Evolutionary conservation across 2,888 invertebrate genomes (phyloP).

Genomic region (Proisotoma minuta): DNA sequence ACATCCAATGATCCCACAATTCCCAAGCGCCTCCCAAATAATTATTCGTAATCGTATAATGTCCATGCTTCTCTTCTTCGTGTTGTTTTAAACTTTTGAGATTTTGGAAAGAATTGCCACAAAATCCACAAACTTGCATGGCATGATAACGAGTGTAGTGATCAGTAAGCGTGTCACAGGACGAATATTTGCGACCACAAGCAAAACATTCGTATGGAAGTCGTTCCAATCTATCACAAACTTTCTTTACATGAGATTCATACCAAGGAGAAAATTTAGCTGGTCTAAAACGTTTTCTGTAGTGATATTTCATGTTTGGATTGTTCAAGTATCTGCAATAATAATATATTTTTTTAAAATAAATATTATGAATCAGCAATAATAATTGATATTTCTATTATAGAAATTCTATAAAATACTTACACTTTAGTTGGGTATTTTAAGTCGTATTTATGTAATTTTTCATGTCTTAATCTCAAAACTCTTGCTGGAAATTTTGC

Average conservation of each 20-base stretch:
- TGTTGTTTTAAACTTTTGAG: slow-evolving; percentile 20
- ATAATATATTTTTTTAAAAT: neutral
- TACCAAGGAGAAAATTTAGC: slow-evolving; percentile 35
- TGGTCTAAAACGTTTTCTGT: slow-evolving; percentile 35
- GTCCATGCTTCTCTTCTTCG: slow-evolving; percentile 29
- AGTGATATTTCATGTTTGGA: slow-evolving; percentile 35
- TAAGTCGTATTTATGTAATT: slow-evolving; percentile 41
- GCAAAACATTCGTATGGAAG: slow-evolving; percentile 35
- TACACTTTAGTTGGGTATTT: slow-evolving; percentile 34
- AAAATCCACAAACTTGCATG: slow-evolving; percentile 32
- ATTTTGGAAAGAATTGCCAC: slow-evolving; percentile 28
- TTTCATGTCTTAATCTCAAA: slow-evolving; percentile 41
- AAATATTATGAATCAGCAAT: neutral
- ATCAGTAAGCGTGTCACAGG: slow-evolving; percentile 28
- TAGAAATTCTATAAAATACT: slow-evolving; percentile 6
- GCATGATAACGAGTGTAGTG: slow-evolving; percentile 38
- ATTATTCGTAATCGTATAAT: slow-evolving; percentile 18
- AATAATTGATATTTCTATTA: neutral
- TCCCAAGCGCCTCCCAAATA: slow-evolving; percentile 34
- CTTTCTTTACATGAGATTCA: slow-evolving; percentile 20
- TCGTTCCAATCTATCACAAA: slow-evolving; percentile 20
- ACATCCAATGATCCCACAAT: slow-evolving; percentile 30
- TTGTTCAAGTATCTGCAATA: neutral
- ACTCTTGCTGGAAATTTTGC: slow-evolving; percentile 41
- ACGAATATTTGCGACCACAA: slow-evolving; percentile 28